A percentile compares a stretch with the other conserved stretches of the same genome.
Evolutionary conservation across 2,797 vertebrate species (phyloP).

Genomic region (Dipus sagitta): DNA sequence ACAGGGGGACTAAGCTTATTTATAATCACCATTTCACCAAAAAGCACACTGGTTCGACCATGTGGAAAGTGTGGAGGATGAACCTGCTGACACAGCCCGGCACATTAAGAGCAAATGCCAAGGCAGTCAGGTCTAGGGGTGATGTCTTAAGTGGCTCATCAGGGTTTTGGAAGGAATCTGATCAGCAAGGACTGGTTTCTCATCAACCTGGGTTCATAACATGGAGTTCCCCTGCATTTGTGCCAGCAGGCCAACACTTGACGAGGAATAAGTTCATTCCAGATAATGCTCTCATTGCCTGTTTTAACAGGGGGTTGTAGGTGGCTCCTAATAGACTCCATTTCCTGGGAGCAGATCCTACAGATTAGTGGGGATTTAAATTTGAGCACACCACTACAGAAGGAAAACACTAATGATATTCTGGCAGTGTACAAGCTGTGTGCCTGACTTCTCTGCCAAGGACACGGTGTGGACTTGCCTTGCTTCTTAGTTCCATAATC

Average conservation of each 20-base stretch:
- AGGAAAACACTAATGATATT: conserved; percentile 70
- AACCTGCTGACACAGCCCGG: conserved; percentile 61
- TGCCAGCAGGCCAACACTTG: conserved; percentile 65
- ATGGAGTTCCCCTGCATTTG: conserved; percentile 53
- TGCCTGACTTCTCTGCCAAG: conserved; percentile 69
- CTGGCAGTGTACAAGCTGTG: conserved; percentile 75
- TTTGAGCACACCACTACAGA: conserved; percentile 80
- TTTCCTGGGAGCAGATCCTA: conserved; percentile 78
- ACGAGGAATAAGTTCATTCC: conserved; percentile 59
- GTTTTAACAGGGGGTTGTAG: conserved; percentile 71
- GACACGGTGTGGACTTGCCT: conserved; percentile 60
- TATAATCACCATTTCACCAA: conserved; percentile 80
- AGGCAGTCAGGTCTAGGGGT: conserved; percentile 47
- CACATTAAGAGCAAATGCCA: conserved; percentile 47
- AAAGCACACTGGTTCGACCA: conserved; percentile 75
- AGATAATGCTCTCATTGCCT: conserved; percentile 72
- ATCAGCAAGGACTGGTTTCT: conserved; percentile 57
- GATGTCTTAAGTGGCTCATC: conserved; percentile 27
- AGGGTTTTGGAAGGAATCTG: conserved; percentile 58
- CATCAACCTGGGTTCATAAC: conserved; percentile 46
- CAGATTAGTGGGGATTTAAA: conserved; percentile 70
- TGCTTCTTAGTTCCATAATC: conserved; percentile 72
- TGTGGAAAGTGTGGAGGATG: conserved; percentile 52
- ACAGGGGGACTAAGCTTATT: conserved; percentile 64
- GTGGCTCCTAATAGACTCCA: conserved; percentile 68